Evolutionary conservation across 2,888 invertebrate species (phyloP).

Genomic region (Plemyria rubiginata): DNA sequence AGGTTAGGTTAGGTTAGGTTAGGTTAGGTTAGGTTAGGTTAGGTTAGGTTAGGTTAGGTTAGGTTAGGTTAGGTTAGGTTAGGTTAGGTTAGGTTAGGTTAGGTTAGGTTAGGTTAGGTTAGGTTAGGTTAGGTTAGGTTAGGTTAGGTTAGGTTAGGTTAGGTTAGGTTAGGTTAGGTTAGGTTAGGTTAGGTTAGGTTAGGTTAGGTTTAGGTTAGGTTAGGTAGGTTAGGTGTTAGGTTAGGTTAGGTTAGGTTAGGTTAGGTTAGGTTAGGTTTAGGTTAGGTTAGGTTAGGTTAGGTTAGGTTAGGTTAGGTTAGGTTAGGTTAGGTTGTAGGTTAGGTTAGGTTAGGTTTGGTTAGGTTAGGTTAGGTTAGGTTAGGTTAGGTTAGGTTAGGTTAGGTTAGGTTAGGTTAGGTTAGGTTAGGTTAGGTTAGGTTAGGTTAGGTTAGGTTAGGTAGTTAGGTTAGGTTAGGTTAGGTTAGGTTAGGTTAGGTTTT

Average conservation of each 20-base stretch:
- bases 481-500: too few species aligned
- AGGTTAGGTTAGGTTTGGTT: constrained; percentile 18
- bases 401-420: constrained; percentile 34
- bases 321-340: not conserved
- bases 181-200: not conserved
- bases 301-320: not conserved
- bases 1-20: too few species aligned
- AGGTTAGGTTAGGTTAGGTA: too few species aligned
- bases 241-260: not conserved
- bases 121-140: not conserved
- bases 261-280: not conserved
- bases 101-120: not conserved
- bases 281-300: constrained; percentile 1
- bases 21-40: too few species aligned
- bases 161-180: too few species aligned
- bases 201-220: not conserved
- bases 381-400: constrained; percentile 33
- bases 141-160: not conserved
- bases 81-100: too few species aligned
- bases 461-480: too few species aligned
- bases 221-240: not conserved
- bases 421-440: too few species aligned
- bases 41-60: too few species aligned
- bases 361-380: constrained; percentile 29
- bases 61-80: too few species aligned